phyloP scores from a whole-genome alignment of 1,140 invertebrate species.

The Pentalonia nigronervosa region DNA sequence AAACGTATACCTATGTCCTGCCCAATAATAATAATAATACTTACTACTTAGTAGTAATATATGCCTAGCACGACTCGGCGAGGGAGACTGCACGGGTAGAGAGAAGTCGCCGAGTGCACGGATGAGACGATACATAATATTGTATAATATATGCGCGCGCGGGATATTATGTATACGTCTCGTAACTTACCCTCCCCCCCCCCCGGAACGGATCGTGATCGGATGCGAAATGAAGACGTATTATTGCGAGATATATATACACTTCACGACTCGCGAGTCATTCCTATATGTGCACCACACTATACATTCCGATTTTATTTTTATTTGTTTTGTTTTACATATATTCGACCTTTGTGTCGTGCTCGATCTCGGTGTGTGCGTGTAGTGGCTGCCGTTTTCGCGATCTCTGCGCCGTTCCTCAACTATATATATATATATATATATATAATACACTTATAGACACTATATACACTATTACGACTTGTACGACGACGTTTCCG shows the following conservation, averaged over 20 bases:
- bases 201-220: conserved; percentile 52
- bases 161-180: conserved; percentile 30
- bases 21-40: not conserved
- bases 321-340: not conserved
- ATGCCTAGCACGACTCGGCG: conserved; percentile 24
- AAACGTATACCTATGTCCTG: not conserved
- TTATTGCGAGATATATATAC: conserved; percentile 21
- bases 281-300: not conserved
- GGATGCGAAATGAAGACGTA: conserved; percentile 55
- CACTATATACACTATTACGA: not conserved
- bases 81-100: not conserved
- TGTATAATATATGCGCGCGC: not conserved
- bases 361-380: not conserved
- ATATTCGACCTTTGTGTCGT: conserved; percentile 35
- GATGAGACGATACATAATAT: not conserved
- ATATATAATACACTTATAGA: too few species aligned
- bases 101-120: not conserved
- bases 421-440: not conserved
- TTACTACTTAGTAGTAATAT: conserved; percentile 9
- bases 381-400: conserved; percentile 11
- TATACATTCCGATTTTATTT: not conserved
- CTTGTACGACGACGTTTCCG: conserved; percentile 32
- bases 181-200: conserved; percentile 24
- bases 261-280: conserved; percentile 41
- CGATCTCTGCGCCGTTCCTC: not conserved